Evolutionary conservation across 2,113 vertebrate genomes (phyloP).

Genomic region (Forbesichthys agassizii): DNA sequence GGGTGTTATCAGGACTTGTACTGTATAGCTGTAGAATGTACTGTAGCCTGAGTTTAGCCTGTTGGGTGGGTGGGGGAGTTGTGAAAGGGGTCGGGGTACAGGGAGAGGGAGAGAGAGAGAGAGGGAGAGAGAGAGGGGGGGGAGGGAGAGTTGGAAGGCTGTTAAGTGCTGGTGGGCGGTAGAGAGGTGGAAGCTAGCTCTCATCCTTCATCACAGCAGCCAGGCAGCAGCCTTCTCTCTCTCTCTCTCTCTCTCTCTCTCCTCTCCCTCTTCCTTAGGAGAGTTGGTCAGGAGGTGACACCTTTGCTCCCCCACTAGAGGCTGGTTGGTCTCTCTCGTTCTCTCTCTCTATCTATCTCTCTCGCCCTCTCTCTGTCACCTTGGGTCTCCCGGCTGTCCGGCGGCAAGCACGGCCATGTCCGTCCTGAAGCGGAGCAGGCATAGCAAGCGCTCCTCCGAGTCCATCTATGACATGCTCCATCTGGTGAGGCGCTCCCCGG

Average conservation of each 20-base stretch:
- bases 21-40: too few species aligned
- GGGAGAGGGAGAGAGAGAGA: background rate
- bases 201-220: conserved; percentile 51
- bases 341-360: conserved; percentile 25
- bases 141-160: conserved; percentile 54
- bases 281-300: conserved; percentile 13
- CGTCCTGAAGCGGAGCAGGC: conserved; percentile 74
- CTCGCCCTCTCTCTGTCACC: conserved; percentile 19
- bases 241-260: background rate
- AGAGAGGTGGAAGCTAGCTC: conserved; percentile 55
- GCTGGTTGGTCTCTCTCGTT: conserved; percentile 28
- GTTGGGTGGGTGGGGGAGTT: conserved; percentile 22
- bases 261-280: background rate
- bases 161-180: conserved; percentile 63
- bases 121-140: conserved; percentile 31
- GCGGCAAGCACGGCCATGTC: conserved; percentile 63
- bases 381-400: too few species aligned
- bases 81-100: too few species aligned
- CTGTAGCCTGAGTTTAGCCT: conserved; percentile 38
- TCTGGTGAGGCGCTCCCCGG: conserved; percentile 80
- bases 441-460: conserved; percentile 78
- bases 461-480: conserved; percentile 84
- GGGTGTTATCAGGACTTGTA: too few species aligned
- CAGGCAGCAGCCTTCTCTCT: conserved; percentile 32
- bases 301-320: conserved; percentile 27